These are phyloP conservation scores for Patagioenas fasciata DNA, from an alignment of 2,113 vertebrate genomes.

Conservation along the genomic window DNA sequence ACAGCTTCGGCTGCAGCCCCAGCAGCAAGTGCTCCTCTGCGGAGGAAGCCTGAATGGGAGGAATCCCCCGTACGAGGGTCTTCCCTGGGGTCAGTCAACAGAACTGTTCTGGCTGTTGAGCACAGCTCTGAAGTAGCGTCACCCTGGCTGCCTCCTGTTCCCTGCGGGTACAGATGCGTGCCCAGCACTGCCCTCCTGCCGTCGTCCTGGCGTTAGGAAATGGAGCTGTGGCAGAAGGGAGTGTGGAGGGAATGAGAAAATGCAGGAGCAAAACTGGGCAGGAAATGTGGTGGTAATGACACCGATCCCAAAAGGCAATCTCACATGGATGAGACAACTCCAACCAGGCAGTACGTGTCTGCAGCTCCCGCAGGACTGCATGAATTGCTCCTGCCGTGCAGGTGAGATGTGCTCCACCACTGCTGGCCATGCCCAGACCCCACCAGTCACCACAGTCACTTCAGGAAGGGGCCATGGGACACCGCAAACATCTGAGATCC, in stretches of 20 bases:
- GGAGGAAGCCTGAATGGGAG: neutral
- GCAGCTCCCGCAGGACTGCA: neutral
- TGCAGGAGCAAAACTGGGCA: neutral
- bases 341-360: neutral
- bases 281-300: neutral
- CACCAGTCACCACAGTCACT: neutral
- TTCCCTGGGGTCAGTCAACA: neutral
- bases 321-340: neutral
- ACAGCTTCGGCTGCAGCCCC: fast-evolving
- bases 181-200: neutral
- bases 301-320: neutral
- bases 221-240: neutral
- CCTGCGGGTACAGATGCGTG: too few relatives aligned
- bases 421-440: neutral
- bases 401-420: neutral
- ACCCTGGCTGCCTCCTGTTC: neutral
- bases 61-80: too few relatives aligned
- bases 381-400: neutral
- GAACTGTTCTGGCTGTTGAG: neutral
- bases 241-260: neutral
- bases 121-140: neutral
- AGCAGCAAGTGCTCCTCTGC: neutral
- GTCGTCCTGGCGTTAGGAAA: neutral
- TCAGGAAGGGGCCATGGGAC: neutral
- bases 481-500: neutral